A percentile compares a stretch with the other conserved stretches of the same genome.
phyloP scores from a whole-genome alignment of 2,888 invertebrate genomes.

The Willowsia nigromaculata region DNA sequence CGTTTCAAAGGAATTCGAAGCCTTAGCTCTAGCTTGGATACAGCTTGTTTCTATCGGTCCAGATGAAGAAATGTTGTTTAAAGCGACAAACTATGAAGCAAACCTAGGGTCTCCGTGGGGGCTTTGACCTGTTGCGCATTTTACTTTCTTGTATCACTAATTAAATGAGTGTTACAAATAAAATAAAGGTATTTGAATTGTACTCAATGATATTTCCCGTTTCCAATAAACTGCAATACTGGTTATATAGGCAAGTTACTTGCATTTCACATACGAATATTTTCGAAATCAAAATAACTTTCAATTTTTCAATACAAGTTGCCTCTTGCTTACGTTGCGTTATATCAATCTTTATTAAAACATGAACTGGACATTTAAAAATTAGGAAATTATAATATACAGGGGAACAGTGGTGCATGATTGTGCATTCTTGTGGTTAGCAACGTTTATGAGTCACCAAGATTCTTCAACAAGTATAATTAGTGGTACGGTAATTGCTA shows the following conservation, averaged over 20 bases:
- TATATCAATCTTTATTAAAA: no score
- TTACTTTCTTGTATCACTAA: constrained; percentile 14
- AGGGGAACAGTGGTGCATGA: no score
- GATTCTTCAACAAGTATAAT: no score
- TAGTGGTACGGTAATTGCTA: no score
- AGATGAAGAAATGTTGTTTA: constrained; percentile 69
- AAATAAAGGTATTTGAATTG: background rate
- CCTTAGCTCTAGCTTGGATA: constrained; percentile 71
- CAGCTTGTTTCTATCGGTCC: constrained; percentile 66
- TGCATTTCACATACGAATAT: background rate
- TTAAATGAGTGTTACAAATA: background rate
- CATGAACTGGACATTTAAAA: no score
- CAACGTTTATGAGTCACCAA: no score
- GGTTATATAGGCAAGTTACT: background rate
- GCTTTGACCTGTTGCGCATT: background rate
- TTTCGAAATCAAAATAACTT: background rate
- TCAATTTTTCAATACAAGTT: no score
- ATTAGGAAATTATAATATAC: no score
- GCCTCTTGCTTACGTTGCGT: no score
- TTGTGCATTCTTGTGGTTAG: no score
- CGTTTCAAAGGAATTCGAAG: constrained; percentile 69
- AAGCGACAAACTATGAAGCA: constrained; percentile 70
- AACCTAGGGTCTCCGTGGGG: constrained; percentile 68
- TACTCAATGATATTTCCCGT: background rate
- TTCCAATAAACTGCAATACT: background rate